Base-by-base conservation (phyloP, 2,888 invertebrate species). In the Macaria notata region DNA sequence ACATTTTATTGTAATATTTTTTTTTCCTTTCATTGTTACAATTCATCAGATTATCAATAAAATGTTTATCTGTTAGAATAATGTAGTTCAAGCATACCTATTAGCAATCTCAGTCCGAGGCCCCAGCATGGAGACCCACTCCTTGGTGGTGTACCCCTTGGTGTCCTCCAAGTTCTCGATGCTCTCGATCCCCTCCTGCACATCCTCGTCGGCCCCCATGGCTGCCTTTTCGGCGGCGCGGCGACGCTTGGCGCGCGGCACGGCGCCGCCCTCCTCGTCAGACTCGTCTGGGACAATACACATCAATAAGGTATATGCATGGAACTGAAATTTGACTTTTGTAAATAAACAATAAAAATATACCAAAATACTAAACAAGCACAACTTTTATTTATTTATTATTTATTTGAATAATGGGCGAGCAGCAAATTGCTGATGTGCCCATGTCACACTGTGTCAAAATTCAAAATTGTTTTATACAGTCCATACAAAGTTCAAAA, bases 151-250 rank as follows among this genome's bases (percentile, higher is more conserved):
- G 78, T 98, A 96, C 0, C 99, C 99, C 79, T 98, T 98, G 4
- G 98, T 98, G 73, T 99, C 99, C 81, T 99, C 99, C 38, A 99
- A 90, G 87, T 99, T 99, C 83, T 99, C 99, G 64, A 99, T 98
- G 54, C 98, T 97, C 87, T 99, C 99, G 46, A 98, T 95, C 0
- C 90, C 92, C 92, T 96, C 96, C 88, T 97, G 97, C 0, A 83
- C 78, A 70, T 96, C 96, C 54, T 96, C 96, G 7, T 95, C 92
- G 45, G 94, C 94, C 1, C 95, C 97, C 60, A 94, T 93, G 0
- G 98, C 98, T 0, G 98, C 97, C 75, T 96, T 95, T 81, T 98
- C 98, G 0, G 97, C 98, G 49, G 95, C 93, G 7, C 95, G 90
- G 5, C 96, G 93, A 1, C 96, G 93, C 70, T 97, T 96, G 0